These are phyloP conservation scores for Drosophila aff. DNA, from an alignment of 1,140 invertebrate genomes.

Conservation along the genomic window DNA sequence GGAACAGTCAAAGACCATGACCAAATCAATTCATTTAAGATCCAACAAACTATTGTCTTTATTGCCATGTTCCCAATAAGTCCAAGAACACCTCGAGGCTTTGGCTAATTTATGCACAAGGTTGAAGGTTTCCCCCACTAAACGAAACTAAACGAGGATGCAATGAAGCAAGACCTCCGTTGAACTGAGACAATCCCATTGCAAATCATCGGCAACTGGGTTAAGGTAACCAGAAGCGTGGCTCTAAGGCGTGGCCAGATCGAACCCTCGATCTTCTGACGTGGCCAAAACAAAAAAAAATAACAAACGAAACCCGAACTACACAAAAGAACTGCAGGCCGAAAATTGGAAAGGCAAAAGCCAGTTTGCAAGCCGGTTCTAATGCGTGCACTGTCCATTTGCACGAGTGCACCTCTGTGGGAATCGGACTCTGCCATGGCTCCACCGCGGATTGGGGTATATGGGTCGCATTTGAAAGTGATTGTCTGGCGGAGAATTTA, in stretches of 20 bases:
- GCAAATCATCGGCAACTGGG: slow-evolving; percentile 50
- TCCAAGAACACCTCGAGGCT: slow-evolving; percentile 14
- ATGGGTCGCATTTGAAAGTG: slow-evolving; percentile 78
- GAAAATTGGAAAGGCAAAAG: slow-evolving; percentile 75
- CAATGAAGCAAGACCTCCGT: slow-evolving; percentile 13
- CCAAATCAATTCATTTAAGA: background rate
- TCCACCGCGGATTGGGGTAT: slow-evolving; percentile 27
- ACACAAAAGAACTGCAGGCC: slow-evolving; percentile 47
- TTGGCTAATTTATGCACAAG: slow-evolving; percentile 67
- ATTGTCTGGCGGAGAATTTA: slow-evolving; percentile 59
- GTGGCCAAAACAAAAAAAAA: slow-evolving; percentile 17
- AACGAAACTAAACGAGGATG: slow-evolving; percentile 38
- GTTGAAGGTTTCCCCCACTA: slow-evolving; percentile 32
- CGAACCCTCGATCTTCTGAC: slow-evolving; percentile 43
- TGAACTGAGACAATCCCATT: slow-evolving; percentile 30
- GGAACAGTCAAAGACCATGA: background rate
- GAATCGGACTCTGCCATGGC: slow-evolving; percentile 29
- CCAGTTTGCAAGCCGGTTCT: slow-evolving; percentile 70
- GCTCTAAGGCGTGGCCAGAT: slow-evolving; percentile 52
- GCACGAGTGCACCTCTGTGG: slow-evolving; percentile 24
- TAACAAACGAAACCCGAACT: slow-evolving; percentile 4
- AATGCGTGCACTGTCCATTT: slow-evolving; percentile 66
- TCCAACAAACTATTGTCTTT: background rate
- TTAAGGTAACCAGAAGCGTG: slow-evolving; percentile 68
- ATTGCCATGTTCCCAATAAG: background rate